A percentile compares a stretch with the other conserved stretches of the same genome.
These are phyloP conservation scores for Corella eumyota DNA, from an alignment of 23 tunicate species.

Conservation along the genomic window DNA sequence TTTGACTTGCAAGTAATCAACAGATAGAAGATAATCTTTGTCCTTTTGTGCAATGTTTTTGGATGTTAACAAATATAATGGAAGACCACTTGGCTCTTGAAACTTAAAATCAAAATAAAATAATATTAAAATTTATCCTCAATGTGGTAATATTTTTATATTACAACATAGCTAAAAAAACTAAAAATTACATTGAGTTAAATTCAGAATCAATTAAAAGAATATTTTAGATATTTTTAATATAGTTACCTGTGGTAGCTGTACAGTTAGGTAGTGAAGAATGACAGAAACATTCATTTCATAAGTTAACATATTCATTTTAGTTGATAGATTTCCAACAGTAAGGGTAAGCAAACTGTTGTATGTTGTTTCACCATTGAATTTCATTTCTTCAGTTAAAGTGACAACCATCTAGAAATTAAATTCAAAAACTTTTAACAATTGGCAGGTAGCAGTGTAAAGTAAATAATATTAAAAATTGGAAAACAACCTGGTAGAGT, in stretches of 20 bases:
- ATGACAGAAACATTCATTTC: conserved; percentile 25
- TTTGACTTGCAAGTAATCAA: conserved; percentile 41
- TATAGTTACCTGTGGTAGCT: conserved; percentile 7
- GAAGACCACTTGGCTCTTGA: conserved; percentile 11
- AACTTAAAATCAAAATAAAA: no score
- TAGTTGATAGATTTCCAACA: conserved; percentile 25
- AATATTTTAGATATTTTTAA: background rate
- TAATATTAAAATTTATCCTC: no score
- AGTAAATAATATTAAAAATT: no score
- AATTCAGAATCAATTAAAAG: no score
- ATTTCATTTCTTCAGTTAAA: conserved; percentile 9
- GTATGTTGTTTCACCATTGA: background rate
- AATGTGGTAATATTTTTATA: no score
- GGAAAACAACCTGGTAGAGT: no score
- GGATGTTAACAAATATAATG: conserved; percentile 38
- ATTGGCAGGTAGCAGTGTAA: no score
- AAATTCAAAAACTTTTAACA: no score
- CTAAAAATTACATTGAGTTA: no score
- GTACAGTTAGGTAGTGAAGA: conserved; percentile 18
- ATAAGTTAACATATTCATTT: conserved; percentile 30
- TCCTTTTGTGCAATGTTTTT: conserved; percentile 1
- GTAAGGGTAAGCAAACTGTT: conserved; percentile 8
- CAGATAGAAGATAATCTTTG: conserved; percentile 20
- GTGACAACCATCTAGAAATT: conserved; percentile 17
- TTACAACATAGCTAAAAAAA: no score